Evolutionary conservation across 2,797 vertebrate species (phyloP).

Genomic region (Aplochiton taeniatus): DNA sequence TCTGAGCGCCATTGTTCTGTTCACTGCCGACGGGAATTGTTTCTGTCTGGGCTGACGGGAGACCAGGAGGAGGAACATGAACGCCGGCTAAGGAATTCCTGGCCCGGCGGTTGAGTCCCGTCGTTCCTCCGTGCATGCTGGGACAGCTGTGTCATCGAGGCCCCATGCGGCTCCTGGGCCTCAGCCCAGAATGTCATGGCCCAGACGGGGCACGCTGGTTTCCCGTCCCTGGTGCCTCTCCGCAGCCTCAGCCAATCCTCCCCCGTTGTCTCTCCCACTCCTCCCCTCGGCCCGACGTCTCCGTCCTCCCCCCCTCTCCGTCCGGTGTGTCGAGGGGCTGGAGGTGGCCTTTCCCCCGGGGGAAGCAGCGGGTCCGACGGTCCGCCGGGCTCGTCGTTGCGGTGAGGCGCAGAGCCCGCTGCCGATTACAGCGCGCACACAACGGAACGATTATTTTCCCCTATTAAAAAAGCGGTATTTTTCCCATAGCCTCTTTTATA

Average conservation of each 20-base stretch:
- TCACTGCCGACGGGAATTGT: too few relatives aligned
- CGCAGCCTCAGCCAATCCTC: too few relatives aligned
- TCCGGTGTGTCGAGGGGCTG: background rate
- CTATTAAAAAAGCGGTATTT: too few relatives aligned
- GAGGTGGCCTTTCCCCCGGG: background rate
- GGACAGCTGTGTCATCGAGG: constrained; percentile 67
- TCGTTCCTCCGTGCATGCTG: constrained; percentile 40
- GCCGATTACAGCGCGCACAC: too few relatives aligned
- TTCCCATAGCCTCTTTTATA: too few relatives aligned
- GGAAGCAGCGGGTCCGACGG: too few relatives aligned
- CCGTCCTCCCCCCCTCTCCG: background rate
- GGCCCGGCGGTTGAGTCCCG: constrained; percentile 44
- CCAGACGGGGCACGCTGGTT: constrained; percentile 44
- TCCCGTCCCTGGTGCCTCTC: background rate
- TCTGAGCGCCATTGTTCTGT: too few relatives aligned
- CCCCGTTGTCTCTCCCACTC: background rate
- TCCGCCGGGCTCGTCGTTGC: too few relatives aligned
- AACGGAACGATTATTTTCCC: too few relatives aligned
- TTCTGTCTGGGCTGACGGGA: too few relatives aligned
- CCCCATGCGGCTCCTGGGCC: constrained; percentile 52
- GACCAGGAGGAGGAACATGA: background rate
- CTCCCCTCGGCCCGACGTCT: background rate
- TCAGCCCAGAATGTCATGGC: constrained; percentile 2
- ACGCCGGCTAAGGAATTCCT: constrained; percentile 61
- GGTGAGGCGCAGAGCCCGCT: too few relatives aligned